Percentiles rank a stretch among this genome's conserved stretches.
Conservation (phyloP, 2,888 invertebrate species). For the Agrochola macilenta region DNA sequence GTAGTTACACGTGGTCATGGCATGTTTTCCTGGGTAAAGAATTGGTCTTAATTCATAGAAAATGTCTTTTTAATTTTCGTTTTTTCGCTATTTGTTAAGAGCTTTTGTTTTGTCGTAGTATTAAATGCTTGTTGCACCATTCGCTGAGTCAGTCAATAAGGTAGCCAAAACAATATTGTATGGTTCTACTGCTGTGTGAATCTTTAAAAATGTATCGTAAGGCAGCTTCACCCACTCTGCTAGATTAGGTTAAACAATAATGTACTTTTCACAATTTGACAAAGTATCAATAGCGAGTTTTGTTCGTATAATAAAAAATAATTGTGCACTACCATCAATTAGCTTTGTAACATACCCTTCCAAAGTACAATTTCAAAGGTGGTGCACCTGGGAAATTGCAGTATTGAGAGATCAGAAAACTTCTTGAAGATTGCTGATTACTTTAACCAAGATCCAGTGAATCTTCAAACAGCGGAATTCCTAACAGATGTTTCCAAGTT, state of each 20-base stretch:
- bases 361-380: neutral
- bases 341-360: no score
- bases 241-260: neutral
- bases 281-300: neutral
- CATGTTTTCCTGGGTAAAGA: neutral
- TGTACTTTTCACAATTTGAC: no score
- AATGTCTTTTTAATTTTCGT: neutral
- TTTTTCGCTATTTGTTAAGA: neutral
- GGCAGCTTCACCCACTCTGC: neutral
- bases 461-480: neutral
- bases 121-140: neutral
- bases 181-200: neutral
- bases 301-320: no score
- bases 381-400: slow-evolving; percentile 8
- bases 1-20: neutral
- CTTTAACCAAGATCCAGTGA: neutral
- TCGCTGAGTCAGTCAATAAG: neutral
- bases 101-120: neutral
- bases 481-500: slow-evolving; percentile 26
- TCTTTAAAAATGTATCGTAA: neutral
- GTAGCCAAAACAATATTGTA: neutral
- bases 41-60: neutral
- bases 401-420: slow-evolving; percentile 20
- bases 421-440: slow-evolving; percentile 3
- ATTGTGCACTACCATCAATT: neutral